Conservation (phyloP, 1,140 invertebrate species). For the Probaryconus sp. region DNA sequence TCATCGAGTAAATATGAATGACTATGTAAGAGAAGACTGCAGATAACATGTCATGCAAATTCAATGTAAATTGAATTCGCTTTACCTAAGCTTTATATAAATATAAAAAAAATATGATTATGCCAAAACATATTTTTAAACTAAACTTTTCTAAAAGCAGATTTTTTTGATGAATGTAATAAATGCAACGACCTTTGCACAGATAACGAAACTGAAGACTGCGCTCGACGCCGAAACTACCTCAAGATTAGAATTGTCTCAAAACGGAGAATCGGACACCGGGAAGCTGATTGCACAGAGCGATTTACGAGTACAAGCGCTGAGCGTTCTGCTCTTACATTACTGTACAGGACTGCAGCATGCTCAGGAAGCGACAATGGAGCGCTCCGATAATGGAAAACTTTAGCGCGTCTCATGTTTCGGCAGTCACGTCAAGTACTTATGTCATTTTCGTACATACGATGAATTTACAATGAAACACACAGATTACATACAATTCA, state of each 20-base stretch:
- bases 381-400: conserved; percentile 59
- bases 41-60: conserved; percentile 9
- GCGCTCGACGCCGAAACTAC: conserved; percentile 83
- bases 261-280: conserved; percentile 77
- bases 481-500: too few species aligned
- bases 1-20: too few species aligned
- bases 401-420: conserved; percentile 34
- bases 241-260: conserved; percentile 73
- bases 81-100: too few species aligned
- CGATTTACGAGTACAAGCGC: conserved; percentile 86
- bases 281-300: conserved; percentile 81
- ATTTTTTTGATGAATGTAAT: conserved; percentile 13
- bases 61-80: background rate
- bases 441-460: background rate
- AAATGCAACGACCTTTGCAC: conserved; percentile 56
- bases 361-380: conserved; percentile 78
- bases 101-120: too few species aligned
- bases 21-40: too few species aligned
- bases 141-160: too few species aligned
- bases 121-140: too few species aligned
- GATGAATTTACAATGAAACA: too few species aligned
- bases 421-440: conserved; percentile 4
- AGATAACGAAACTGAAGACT: conserved; percentile 87
- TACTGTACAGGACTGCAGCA: conserved; percentile 90
- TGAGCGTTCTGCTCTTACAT: conserved; percentile 90